These are phyloP conservation scores for Synchiropus splendidus DNA, from an alignment of 2,113 vertebrate genomes.

Conservation along the genomic window DNA sequence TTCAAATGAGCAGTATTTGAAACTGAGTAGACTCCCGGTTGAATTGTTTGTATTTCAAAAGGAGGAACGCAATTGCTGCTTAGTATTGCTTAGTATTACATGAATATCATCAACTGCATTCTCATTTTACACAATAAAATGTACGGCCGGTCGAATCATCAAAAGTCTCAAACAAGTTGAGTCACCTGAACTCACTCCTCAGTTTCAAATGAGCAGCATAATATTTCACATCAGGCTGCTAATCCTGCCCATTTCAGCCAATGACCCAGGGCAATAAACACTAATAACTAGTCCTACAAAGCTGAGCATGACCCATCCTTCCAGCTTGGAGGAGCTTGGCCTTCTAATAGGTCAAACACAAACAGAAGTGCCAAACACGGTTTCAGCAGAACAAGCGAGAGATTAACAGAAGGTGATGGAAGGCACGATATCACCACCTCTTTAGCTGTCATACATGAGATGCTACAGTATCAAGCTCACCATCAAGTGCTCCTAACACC, in stretches of 20 bases:
- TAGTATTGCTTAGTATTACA: too few species aligned
- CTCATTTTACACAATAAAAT: too few species aligned
- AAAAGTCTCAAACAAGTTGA: too few species aligned
- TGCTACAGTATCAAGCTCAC: conserved; percentile 34
- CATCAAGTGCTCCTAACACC: conserved; percentile 55
- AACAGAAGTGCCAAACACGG: conserved; percentile 16
- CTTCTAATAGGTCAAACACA: conserved; percentile 27
- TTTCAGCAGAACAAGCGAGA: conserved; percentile 7
- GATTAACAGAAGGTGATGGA: conserved; percentile 34
- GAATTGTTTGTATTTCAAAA: too few species aligned
- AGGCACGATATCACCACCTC: conserved; percentile 33
- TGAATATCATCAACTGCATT: too few species aligned
- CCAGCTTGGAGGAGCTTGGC: conserved; percentile 19
- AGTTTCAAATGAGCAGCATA: conserved; percentile 10
- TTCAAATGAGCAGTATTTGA: conserved; percentile 10
- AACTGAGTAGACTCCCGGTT: too few species aligned
- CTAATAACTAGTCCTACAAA: conserved; percentile 36
- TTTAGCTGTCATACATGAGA: conserved; percentile 31
- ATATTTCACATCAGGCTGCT: conserved; percentile 28
- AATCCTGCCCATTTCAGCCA: conserved; percentile 39
- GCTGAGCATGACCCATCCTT: conserved; percentile 24
- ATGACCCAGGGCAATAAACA: conserved; percentile 21
- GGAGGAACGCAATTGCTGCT: too few species aligned
- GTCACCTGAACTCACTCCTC: conserved; percentile 1
- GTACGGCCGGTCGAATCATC: too few species aligned